phyloP scores from a whole-genome alignment of 1,140 invertebrate genomes.

The Heliothis virescens region DNA sequence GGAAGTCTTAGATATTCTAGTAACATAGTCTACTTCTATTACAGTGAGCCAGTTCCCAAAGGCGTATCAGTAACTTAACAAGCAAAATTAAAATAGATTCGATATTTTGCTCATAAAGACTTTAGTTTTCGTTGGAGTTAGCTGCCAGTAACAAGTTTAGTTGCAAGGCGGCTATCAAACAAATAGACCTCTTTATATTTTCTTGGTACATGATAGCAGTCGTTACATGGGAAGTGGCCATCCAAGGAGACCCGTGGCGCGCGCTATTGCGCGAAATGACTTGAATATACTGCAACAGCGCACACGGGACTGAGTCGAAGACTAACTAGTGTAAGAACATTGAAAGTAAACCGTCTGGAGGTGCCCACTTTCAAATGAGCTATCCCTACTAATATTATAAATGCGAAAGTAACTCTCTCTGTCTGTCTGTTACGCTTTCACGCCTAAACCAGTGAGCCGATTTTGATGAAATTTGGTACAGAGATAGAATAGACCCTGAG shows the following conservation, averaged over 20 bases:
- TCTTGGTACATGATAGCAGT: constrained; percentile 50
- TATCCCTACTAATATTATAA: no score
- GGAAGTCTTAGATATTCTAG: no score
- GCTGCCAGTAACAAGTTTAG: not conserved
- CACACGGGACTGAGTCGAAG: constrained; percentile 51
- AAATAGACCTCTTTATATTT: constrained; percentile 53
- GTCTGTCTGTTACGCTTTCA: no score
- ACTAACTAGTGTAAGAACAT: constrained; percentile 38
- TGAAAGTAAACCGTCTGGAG: constrained; percentile 10
- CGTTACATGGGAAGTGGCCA: constrained; percentile 55
- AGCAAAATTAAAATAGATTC: not conserved
- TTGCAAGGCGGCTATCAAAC: constrained; percentile 32
- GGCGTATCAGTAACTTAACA: not conserved
- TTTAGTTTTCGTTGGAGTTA: not conserved
- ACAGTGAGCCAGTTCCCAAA: not conserved
- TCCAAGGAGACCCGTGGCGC: constrained; percentile 56
- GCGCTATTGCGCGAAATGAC: constrained; percentile 58
- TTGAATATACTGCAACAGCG: constrained; percentile 58
- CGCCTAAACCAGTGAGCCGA: no score
- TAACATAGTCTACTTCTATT: no score
- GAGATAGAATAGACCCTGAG: no score
- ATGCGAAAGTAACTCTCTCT: no score
- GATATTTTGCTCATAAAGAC: not conserved
- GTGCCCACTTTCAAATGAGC: not conserved
- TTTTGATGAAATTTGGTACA: no score